A percentile compares a stretch with the other conserved stretches of the same genome.
phyloP scores from a whole-genome alignment of 2,113 vertebrate genomes.

The Regulus satrapa region DNA sequence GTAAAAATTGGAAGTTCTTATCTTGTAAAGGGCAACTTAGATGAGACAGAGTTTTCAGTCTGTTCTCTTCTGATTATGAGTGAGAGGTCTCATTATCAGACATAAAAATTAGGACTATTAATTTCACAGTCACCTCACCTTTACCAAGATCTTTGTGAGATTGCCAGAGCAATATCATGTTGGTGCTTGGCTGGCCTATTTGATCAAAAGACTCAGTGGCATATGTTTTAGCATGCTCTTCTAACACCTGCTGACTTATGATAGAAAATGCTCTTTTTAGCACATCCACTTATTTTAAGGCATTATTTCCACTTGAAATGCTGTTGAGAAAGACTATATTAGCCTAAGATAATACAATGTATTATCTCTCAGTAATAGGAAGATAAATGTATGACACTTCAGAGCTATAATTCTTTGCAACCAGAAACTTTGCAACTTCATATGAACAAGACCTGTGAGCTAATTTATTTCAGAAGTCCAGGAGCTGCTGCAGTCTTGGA shows the following conservation, averaged over 20 bases:
- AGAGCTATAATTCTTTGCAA: neutral
- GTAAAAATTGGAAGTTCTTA: neutral
- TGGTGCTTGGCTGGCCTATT: neutral
- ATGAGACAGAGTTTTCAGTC: neutral
- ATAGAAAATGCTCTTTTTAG: neutral
- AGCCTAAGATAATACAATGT: neutral
- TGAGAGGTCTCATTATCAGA: neutral
- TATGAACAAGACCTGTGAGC: neutral
- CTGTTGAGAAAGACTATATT: neutral
- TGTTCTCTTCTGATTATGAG: neutral
- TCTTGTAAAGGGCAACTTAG: neutral
- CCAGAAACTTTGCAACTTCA: no score
- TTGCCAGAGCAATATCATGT: neutral
- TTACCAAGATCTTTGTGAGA: neutral
- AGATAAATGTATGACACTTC: neutral
- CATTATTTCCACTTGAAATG: slow-evolving; percentile 1
- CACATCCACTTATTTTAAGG: neutral
- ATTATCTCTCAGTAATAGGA: neutral
- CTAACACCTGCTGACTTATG: neutral
- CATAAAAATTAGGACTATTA: neutral
- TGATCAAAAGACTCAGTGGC: neutral
- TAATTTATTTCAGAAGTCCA: neutral
- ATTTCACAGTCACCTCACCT: neutral
- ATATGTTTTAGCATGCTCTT: neutral
- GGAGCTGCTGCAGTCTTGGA: neutral